Evolutionary conservation across 2,797 vertebrate species (phyloP).

Genomic region (Rhadinocentrus ornatus): DNA sequence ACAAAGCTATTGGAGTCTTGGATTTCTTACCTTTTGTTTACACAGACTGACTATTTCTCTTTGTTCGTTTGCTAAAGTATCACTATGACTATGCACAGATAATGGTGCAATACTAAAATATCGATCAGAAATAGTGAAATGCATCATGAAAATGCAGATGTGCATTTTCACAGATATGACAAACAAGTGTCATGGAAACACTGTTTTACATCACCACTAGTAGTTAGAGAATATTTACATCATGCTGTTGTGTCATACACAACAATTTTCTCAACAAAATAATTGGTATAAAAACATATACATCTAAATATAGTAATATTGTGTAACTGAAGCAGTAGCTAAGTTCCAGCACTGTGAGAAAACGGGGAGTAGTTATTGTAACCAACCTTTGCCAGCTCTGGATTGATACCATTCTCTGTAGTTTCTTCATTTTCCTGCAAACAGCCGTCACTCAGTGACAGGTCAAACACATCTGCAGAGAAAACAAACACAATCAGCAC

Average conservation of each 20-base stretch:
- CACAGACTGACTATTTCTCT: too few species aligned
- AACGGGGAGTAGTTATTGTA: background rate
- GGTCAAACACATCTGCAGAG: slow-evolving; percentile 87
- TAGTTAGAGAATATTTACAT: too few species aligned
- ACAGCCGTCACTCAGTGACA: slow-evolving; percentile 79
- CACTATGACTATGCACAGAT: too few species aligned
- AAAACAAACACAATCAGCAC: slow-evolving; percentile 60
- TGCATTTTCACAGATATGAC: too few species aligned
- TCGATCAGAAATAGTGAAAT: background rate
- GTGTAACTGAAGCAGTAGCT: background rate
- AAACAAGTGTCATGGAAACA: too few species aligned
- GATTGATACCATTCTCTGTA: slow-evolving; percentile 89
- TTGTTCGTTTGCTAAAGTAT: too few species aligned
- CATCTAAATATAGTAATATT: background rate
- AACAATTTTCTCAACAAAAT: too few species aligned
- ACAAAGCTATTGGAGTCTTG: background rate
- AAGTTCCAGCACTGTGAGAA: slow-evolving; percentile 1
- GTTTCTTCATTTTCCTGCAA: slow-evolving; percentile 87
- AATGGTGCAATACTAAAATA: background rate
- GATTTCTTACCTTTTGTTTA: too few species aligned
- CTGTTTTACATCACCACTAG: too few species aligned
- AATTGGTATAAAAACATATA: too few species aligned
- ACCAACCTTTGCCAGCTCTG: slow-evolving; percentile 93
- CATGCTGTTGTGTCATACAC: too few species aligned
- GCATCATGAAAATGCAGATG: too few species aligned